Evolutionary conservation across 2,888 invertebrate genomes (phyloP).

Genomic region (Andrena chrysosceles): DNA sequence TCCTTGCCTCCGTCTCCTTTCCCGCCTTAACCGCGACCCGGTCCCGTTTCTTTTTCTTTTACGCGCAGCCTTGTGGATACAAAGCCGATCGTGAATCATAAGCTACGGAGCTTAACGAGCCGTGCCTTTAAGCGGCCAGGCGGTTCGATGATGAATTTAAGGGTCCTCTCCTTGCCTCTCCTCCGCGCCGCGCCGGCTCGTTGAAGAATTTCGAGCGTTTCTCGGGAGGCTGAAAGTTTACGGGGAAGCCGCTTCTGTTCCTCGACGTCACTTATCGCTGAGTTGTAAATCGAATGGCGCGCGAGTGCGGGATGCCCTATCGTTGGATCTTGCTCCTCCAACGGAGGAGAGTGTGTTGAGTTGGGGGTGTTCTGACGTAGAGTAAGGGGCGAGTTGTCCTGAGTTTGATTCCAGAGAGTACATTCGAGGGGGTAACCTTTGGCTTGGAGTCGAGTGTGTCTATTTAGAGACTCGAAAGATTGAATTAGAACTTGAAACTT

Average conservation of each 20-base stretch:
- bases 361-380: not conserved
- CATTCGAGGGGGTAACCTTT: too few species aligned
- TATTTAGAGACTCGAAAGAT: too few species aligned
- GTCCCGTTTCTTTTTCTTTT: slow-evolving; percentile 43
- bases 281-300: not conserved
- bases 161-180: slow-evolving; percentile 27
- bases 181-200: slow-evolving; percentile 19
- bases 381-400: not conserved
- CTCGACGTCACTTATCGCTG: not conserved
- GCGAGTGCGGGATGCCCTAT: not conserved
- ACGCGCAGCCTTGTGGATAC: slow-evolving; percentile 56
- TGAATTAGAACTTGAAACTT: too few species aligned
- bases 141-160: slow-evolving; percentile 72
- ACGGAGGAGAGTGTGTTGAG: not conserved
- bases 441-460: too few species aligned
- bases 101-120: slow-evolving; percentile 75
- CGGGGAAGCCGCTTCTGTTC: too few species aligned
- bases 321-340: too few species aligned
- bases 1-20: slow-evolving; percentile 33
- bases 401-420: too few species aligned
- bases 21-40: slow-evolving; percentile 18
- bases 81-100: slow-evolving; percentile 79
- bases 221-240: not conserved
- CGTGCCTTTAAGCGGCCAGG: slow-evolving; percentile 65
- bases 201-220: slow-evolving; percentile 22